Evolutionary conservation across 1,140 invertebrate species (phyloP).

Genomic region (Ostrea denselamellosa): DNA sequence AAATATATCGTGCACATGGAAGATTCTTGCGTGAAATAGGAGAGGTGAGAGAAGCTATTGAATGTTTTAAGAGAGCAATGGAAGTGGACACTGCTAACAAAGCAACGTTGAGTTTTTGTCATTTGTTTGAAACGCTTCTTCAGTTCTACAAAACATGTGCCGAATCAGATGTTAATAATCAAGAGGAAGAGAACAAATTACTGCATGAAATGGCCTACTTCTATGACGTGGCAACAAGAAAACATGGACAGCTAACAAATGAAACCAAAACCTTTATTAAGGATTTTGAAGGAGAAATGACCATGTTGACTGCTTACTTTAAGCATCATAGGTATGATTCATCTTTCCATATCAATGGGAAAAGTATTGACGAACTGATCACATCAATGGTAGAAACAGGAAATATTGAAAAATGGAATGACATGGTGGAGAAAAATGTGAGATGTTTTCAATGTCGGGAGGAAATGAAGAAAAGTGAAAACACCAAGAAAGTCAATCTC

Average conservation of each 20-base stretch:
- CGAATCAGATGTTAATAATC: not conserved
- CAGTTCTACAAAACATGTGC: slow-evolving; percentile 26
- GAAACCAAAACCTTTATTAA: not conserved
- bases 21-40: slow-evolving; percentile 49
- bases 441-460: not conserved
- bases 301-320: slow-evolving; percentile 32
- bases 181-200: not conserved
- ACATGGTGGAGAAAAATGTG: not conserved
- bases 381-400: not conserved
- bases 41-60: slow-evolving; percentile 48
- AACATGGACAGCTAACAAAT: not conserved
- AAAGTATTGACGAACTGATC: not conserved
- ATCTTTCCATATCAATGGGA: not conserved
- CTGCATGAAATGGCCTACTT: slow-evolving; percentile 41
- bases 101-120: slow-evolving; percentile 35
- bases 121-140: slow-evolving; percentile 53
- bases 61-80: slow-evolving; percentile 54
- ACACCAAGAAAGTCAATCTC: not conserved
- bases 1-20: slow-evolving; percentile 43
- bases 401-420: not conserved
- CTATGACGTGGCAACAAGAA: slow-evolving; percentile 16
- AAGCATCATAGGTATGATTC: not conserved
- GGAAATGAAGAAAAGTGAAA: not conserved
- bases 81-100: slow-evolving; percentile 48
- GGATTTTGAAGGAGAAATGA: slow-evolving; percentile 27